phyloP scores from a whole-genome alignment of 2,797 vertebrate species.

The Bradypus variegatus region DNA sequence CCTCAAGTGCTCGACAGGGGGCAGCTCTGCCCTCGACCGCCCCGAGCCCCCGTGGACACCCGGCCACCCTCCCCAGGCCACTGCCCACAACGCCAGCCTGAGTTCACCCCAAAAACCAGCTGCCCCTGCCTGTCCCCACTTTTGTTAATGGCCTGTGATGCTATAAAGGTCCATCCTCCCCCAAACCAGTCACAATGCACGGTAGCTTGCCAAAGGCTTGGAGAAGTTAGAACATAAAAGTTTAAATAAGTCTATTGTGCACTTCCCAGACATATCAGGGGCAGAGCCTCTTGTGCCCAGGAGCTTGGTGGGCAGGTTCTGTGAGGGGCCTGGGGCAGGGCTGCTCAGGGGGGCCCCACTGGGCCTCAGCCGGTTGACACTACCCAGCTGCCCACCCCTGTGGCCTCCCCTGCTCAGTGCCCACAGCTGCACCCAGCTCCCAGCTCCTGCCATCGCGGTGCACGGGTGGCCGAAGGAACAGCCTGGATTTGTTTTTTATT shows the following conservation, averaged over 20 bases:
- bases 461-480: too few relatives aligned
- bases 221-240: background rate
- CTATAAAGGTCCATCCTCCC: background rate
- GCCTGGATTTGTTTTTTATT: too few relatives aligned
- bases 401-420: too few relatives aligned
- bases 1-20: background rate
- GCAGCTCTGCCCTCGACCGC: background rate
- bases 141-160: background rate
- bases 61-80: fast-evolving
- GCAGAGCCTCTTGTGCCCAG: background rate
- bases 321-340: background rate
- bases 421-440: too few relatives aligned
- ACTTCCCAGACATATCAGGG: background rate
- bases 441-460: too few relatives aligned
- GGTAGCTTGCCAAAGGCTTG: background rate
- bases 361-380: too few relatives aligned
- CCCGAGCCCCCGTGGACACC: background rate
- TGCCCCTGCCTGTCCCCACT: background rate
- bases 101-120: background rate
- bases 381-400: too few relatives aligned
- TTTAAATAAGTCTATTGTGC: background rate
- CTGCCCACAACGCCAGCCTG: background rate
- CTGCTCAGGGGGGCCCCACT: too few relatives aligned
- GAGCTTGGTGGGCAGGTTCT: background rate
- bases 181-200: background rate